Evolutionary conservation across 2,113 vertebrate genomes (phyloP), one percentile per base, ranked within the genome.

Genomic region (Ptilorrhoa leucosticta): DNA sequence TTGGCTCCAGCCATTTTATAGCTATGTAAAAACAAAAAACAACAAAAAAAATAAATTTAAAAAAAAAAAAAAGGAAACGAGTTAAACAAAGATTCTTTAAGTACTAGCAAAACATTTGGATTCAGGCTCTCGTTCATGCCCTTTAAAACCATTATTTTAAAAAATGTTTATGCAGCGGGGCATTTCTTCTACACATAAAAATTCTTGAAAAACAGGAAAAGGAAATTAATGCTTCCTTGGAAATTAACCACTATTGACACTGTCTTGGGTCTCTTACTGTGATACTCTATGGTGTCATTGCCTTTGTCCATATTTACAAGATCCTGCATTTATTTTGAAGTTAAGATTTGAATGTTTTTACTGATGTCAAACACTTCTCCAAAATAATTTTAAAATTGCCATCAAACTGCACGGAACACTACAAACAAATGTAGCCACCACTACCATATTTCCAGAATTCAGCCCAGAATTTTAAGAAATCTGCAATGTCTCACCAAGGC

Each of bases 181-280:
- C 79, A 87, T 90, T 94, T 94, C 71, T 95, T 58, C 65, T 66
- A 73, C 83, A 86, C 65, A 87, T 70, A 79, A 90, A 91, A 92
- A 66, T 87, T 94, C 68, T 71, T 97, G 78, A 96, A 91, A 96
- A 97, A 97, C 96, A 97, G 96, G 95, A 97, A 97, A 75, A 84
- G 96, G 96, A 97, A 97, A 94, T 94, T 11, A 87, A 95, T 33
- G 53, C 33, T 96, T 96, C 92, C 95, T 96, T 95, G 3, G 0
- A 93, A 90, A 95, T 81, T 77, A 91, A 89, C 56, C 65, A 39
- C 90, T 39, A 14, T 30, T 90, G 87, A 87, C 65, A 79, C 47
- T 73, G 40, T 70, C 64, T 93, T 70, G 44, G 68, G n/a, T n/a
- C 37, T 80, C 50, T 77, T 69, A 82, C 27, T 19, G 21, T 44